Conservation (phyloP, 2,888 invertebrate genomes). For the Lobophora halterata region DNA sequence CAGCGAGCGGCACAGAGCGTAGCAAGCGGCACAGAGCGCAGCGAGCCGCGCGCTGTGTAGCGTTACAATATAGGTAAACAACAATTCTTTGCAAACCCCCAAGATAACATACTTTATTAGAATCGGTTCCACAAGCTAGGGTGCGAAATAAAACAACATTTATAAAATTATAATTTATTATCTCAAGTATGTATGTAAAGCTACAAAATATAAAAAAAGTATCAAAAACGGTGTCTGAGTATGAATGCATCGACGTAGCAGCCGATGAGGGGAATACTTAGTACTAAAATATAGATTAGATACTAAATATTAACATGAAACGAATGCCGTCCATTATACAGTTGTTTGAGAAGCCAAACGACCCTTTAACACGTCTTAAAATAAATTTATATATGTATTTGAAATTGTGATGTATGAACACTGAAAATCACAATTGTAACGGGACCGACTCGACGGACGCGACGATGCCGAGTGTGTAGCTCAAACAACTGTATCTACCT, state of each 20-base stretch:
- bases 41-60: too few relatives aligned
- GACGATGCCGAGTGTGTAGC: too few relatives aligned
- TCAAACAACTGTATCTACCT: conserved; percentile 11
- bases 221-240: conserved; percentile 58
- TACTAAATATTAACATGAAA: conserved; percentile 4
- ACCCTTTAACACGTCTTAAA: too few relatives aligned
- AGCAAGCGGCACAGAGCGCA: too few relatives aligned
- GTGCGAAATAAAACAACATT: conserved; percentile 47
- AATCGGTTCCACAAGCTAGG: background rate
- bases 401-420: too few relatives aligned
- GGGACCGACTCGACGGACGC: too few relatives aligned
- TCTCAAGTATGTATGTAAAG: conserved; percentile 61
- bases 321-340: conserved; percentile 7
- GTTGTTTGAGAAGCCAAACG: too few relatives aligned
- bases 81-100: too few relatives aligned
- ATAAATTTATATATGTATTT: too few relatives aligned
- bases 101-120: background rate
- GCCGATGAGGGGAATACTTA: conserved; percentile 30
- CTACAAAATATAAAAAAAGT: conserved; percentile 68
- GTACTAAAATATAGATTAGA: conserved; percentile 13
- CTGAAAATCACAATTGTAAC: too few relatives aligned
- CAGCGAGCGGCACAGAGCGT: too few relatives aligned
- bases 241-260: conserved; percentile 41
- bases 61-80: too few relatives aligned
- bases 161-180: conserved; percentile 76